Percentiles rank a stretch among this genome's conserved stretches.
phyloP scores from a whole-genome alignment of 1,140 invertebrate species.

The Micrasema longulum region DNA sequence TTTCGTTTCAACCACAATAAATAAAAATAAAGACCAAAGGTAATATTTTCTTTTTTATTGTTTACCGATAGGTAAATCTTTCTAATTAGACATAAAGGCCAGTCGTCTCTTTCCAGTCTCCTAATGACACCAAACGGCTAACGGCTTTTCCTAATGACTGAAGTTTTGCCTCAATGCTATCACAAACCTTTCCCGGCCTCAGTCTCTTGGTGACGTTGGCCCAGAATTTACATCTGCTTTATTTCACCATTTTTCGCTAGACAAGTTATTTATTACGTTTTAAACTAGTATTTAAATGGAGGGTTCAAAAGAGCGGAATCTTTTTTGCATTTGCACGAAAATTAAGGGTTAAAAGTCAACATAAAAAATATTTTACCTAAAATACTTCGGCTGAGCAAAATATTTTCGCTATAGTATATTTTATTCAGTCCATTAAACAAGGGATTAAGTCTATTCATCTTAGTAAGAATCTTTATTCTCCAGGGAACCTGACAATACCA shows the following conservation, averaged over 20 bases:
- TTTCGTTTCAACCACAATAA: no score
- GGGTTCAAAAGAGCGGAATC: no score
- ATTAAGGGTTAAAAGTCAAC: not conserved
- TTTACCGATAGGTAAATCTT: conserved; percentile 47
- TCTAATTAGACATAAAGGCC: conserved; percentile 48
- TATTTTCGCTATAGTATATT: not conserved
- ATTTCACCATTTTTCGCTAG: conserved; percentile 44
- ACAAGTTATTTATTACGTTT: conserved; percentile 37
- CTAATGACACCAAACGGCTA: conserved; percentile 50
- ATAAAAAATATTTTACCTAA: not conserved
- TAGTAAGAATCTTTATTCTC: conserved; percentile 7
- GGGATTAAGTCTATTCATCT: not conserved
- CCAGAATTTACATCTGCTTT: conserved; percentile 29
- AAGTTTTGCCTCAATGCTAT: conserved; percentile 49
- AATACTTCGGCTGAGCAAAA: not conserved
- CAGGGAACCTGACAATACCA: not conserved
- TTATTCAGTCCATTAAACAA: not conserved
- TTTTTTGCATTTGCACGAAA: not conserved
- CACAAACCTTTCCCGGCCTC: conserved; percentile 11
- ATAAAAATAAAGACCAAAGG: no score
- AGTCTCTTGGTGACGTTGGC: conserved; percentile 14
- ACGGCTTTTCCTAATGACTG: conserved; percentile 48
- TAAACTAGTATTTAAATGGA: not conserved
- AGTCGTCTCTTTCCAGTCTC: conserved; percentile 28
- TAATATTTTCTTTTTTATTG: conserved; percentile 31